Evolutionary conservation across 2,888 invertebrate genomes (phyloP).

Genomic region (Hydriomena furcata): DNA sequence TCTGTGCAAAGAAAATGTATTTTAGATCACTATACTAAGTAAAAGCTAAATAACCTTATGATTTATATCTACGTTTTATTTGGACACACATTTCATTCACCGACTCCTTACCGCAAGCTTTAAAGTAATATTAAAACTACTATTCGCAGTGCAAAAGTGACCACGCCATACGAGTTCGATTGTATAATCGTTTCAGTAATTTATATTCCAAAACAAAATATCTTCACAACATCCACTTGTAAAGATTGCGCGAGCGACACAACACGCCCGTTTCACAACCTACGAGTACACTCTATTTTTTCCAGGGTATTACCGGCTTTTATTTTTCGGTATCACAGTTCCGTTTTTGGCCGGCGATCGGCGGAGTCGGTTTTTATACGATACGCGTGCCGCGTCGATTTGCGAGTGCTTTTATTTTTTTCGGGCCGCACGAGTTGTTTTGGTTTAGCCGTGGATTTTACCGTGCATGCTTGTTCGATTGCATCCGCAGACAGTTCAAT

Average conservation of each 20-base stretch:
- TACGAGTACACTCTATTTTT: slow-evolving; percentile 74
- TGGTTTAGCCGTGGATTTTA: slow-evolving; percentile 75
- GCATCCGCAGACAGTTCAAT: slow-evolving; percentile 65
- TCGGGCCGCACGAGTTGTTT: slow-evolving; percentile 78
- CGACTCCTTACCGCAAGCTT: too few species aligned
- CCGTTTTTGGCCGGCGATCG: slow-evolving; percentile 80
- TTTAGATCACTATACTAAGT: too few species aligned
- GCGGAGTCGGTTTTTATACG: slow-evolving; percentile 77
- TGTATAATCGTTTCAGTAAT: not conserved
- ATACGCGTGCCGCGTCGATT: slow-evolving; percentile 73
- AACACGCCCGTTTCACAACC: slow-evolving; percentile 49
- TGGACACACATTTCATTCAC: too few species aligned
- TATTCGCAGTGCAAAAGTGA: too few species aligned
- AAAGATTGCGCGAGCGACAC: slow-evolving; percentile 63
- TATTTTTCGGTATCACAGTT: slow-evolving; percentile 83
- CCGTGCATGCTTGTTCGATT: slow-evolving; percentile 75
- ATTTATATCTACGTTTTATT: too few species aligned
- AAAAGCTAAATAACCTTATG: too few species aligned
- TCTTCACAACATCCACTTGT: slow-evolving; percentile 50
- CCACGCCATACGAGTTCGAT: too few species aligned
- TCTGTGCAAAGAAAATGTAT: slow-evolving; percentile 74
- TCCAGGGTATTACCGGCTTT: slow-evolving; percentile 74
- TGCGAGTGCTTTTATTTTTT: slow-evolving; percentile 74
- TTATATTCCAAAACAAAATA: slow-evolving; percentile 39
- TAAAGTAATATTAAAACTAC: too few species aligned